Conservation (phyloP, 2,888 invertebrate species). For the Agriotes lineatus region DNA sequence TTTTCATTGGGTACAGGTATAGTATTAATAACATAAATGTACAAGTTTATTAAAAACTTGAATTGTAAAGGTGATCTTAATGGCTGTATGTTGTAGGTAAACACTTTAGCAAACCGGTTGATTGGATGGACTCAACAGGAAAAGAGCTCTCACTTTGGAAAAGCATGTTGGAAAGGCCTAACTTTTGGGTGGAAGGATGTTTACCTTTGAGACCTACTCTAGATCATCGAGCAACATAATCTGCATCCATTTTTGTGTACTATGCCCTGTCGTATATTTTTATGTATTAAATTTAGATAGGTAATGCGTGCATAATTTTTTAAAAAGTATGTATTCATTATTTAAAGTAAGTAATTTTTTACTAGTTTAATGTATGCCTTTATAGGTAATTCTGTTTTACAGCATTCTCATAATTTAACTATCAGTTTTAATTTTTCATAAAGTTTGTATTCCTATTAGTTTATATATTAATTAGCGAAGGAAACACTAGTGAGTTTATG, state of each 20-base stretch:
- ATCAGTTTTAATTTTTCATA: conserved; percentile 31
- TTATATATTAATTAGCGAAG: conserved; percentile 14
- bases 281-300: conserved; percentile 29
- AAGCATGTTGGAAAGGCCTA: conserved; percentile 92
- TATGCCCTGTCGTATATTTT: conserved; percentile 41
- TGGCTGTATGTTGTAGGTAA: conserved; percentile 73
- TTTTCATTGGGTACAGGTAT: conserved; percentile 91
- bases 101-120: conserved; percentile 85
- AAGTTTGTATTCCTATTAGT: conserved; percentile 41
- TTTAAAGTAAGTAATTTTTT: conserved; percentile 61
- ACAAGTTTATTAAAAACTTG: background rate
- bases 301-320: conserved; percentile 35
- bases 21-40: conserved; percentile 38
- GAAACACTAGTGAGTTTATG: conserved; percentile 19
- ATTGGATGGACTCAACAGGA: conserved; percentile 96
- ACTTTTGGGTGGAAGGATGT: conserved; percentile 97
- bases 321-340: conserved; percentile 58
- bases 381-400: conserved; percentile 56
- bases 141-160: conserved; percentile 94
- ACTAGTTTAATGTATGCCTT: conserved; percentile 60
- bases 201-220: conserved; percentile 86
- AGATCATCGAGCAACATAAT: conserved; percentile 67
- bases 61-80: no score
- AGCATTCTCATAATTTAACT: conserved; percentile 54
- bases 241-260: conserved; percentile 23